These are phyloP conservation scores for Rhabdornis inornatus DNA, from an alignment of 2,113 vertebrate species.

Conservation along the genomic window DNA sequence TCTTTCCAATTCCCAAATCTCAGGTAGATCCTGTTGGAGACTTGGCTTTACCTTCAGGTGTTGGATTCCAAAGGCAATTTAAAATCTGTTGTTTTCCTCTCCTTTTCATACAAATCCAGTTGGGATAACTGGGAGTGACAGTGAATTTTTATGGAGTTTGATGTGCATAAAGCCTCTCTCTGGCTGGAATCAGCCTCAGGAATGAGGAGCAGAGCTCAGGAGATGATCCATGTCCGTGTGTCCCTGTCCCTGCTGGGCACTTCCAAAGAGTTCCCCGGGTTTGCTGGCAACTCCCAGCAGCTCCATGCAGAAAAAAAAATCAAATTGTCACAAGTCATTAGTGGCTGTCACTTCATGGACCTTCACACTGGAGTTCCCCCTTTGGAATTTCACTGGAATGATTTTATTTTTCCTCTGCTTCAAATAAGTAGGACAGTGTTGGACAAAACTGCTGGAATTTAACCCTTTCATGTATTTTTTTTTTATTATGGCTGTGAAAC, in stretches of 20 bases:
- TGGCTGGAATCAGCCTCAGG: not conserved
- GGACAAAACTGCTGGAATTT: not conserved
- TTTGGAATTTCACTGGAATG: not conserved
- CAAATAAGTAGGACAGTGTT: not conserved
- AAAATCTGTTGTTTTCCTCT: not conserved
- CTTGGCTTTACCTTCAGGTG: not conserved
- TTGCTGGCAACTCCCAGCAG: slow-evolving; percentile 27
- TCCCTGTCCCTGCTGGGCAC: not conserved
- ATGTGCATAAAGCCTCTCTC: not conserved
- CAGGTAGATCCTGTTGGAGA: not conserved
- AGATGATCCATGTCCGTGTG: not conserved
- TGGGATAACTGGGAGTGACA: not conserved
- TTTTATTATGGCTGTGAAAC: not conserved
- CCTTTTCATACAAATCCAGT: not conserved
- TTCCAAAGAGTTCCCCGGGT: not conserved
- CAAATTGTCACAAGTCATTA: slow-evolving; percentile 43
- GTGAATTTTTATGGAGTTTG: not conserved
- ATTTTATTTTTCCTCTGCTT: not conserved
- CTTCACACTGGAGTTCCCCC: not conserved
- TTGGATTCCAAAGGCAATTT: not conserved
- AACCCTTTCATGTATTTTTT: not conserved
- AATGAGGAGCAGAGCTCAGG: fast-evolving
- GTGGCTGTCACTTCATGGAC: slow-evolving; percentile 31
- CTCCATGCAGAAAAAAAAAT: not conserved
- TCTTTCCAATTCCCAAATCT: not conserved